Evolutionary conservation across 2,113 vertebrate species (phyloP), one percentile per base, ranked within the genome.

Genomic region (Limanda limanda): DNA sequence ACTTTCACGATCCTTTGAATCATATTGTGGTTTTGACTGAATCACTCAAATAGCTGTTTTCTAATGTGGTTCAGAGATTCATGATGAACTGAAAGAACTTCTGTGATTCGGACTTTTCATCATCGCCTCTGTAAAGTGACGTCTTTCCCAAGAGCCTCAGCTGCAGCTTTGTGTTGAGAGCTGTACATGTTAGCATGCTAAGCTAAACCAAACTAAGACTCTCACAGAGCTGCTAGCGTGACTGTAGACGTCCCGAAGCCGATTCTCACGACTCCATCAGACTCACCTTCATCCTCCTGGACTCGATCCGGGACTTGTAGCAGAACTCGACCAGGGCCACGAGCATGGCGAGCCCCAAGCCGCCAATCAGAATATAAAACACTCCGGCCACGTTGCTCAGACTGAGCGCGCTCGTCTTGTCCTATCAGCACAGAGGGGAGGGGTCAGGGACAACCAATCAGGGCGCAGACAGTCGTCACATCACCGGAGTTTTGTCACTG

Each of bases 291-390:
- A 99, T 99, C 86, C 97, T 92, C 76, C 95, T 95, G 15, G 98
- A 98, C 94, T 99, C 97, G 42, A 97, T 96, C 79, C 97, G 95
- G 56, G 97, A 99, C 93, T 99, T 99, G 96, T 99, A 99, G 95
- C 98, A 99, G 95, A 99, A 99, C 94, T 99, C 98, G 77, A 99
- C 96, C 94, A 99, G 95, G 68, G 98, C 97, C 92, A 99, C 98
- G 88, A 99, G 94, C 98, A 99, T 99, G 92, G 98, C 98, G 85
- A 99, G 92, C 17, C 98, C 97, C 68, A 99, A 95, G 25, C 98
- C 98, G 59, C 98, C 98, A 17, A 99, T 98, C 92, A 99, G 95
- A 88, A 99, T 99, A 94, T 99, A 99, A 94, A 99, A 99, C 52
- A 98, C 97, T 4, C 98, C 98, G 0, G 98, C 97, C 93, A 99